These are phyloP conservation scores for Bicyclus anynana DNA, from an alignment of 1,140 invertebrate species.

Conservation along the genomic window DNA sequence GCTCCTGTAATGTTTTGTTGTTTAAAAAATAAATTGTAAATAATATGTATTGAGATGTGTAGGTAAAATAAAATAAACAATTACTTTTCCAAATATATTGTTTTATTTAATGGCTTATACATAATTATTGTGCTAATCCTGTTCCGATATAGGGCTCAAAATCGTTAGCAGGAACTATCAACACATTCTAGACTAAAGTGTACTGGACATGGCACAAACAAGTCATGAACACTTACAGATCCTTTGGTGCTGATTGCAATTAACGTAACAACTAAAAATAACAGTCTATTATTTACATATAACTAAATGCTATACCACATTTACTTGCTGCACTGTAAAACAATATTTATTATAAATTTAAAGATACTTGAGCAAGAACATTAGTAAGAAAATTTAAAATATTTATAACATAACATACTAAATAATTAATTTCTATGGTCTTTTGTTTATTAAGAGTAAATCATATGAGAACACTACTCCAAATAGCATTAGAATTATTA, in stretches of 20 bases:
- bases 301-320: constrained; percentile 19
- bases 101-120: constrained; percentile 61
- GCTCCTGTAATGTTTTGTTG: background rate
- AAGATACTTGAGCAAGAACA: background rate
- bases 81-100: constrained; percentile 51
- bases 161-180: constrained; percentile 33
- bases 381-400: too few species aligned
- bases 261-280: constrained; percentile 52
- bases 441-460: too few species aligned
- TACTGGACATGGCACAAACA: constrained; percentile 50
- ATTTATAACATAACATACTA: too few species aligned
- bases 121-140: constrained; percentile 58
- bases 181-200: constrained; percentile 36
- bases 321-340: background rate
- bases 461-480: too few species aligned
- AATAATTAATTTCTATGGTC: too few species aligned
- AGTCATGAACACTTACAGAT: constrained; percentile 41
- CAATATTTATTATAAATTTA: background rate
- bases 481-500: too few species aligned
- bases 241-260: constrained; percentile 48
- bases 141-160: constrained; percentile 46
- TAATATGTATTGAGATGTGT: background rate
- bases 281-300: constrained; percentile 66
- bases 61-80: constrained; percentile 40
- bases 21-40: background rate